Conservation (phyloP, 2,113 vertebrate species). For the Amia ocellicauda region DNA sequence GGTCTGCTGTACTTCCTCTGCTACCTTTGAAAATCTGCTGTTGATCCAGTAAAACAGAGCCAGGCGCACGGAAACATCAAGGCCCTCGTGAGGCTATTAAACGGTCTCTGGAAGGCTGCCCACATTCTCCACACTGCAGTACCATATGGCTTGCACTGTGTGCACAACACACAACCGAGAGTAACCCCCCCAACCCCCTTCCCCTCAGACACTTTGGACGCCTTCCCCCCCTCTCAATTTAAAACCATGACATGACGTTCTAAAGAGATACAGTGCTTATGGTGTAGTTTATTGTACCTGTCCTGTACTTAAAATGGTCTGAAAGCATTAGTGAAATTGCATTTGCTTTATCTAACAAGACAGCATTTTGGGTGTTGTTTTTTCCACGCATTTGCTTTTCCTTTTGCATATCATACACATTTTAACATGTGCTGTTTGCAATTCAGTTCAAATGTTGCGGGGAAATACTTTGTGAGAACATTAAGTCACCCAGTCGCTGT, state of each 20-base stretch:
- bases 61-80: neutral
- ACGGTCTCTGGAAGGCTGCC: slow-evolving; percentile 2
- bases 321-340: too few relatives aligned
- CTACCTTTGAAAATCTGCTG: neutral
- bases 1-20: neutral
- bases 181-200: neutral
- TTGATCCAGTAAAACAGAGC: neutral
- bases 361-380: too few relatives aligned
- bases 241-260: neutral
- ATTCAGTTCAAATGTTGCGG: too few relatives aligned
- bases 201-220: neutral
- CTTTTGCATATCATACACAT: too few relatives aligned
- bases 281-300: too few relatives aligned
- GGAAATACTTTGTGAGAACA: too few relatives aligned
- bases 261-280: too few relatives aligned
- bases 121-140: neutral
- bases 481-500: too few relatives aligned
- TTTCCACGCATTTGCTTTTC: too few relatives aligned
- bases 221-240: neutral
- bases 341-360: too few relatives aligned
- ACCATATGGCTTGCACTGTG: neutral
- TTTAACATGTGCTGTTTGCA: too few relatives aligned
- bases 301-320: too few relatives aligned
- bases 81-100: neutral
- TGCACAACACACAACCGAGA: neutral